phyloP scores from a whole-genome alignment of 1,140 invertebrate genomes.

The Gryllus bimaculatus region DNA sequence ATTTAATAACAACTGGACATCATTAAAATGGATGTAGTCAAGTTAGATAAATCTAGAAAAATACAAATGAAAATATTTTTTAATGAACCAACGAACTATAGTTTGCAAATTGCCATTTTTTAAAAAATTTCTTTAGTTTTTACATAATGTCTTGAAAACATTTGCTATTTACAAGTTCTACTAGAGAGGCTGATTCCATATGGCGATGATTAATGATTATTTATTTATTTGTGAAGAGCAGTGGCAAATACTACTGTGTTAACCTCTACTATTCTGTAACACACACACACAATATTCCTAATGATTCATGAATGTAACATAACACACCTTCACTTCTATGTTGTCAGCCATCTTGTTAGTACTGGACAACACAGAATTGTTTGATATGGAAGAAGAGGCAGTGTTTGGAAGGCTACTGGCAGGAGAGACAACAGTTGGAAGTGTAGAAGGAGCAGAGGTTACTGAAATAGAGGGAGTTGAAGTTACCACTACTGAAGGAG shows the following conservation, averaged over 20 bases:
- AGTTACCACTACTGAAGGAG: slow-evolving; percentile 31
- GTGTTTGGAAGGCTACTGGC: background rate
- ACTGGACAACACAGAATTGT: background rate
- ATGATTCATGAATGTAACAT: too few relatives aligned
- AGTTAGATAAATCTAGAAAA: too few relatives aligned
- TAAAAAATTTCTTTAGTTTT: too few relatives aligned
- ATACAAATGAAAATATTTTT: too few relatives aligned
- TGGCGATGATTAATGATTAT: background rate
- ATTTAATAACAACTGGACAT: too few relatives aligned
- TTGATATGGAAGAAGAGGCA: slow-evolving; percentile 24
- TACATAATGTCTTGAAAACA: background rate
- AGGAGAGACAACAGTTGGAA: background rate
- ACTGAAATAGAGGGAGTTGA: slow-evolving; percentile 42
- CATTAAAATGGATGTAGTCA: too few relatives aligned
- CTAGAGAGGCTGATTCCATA: background rate
- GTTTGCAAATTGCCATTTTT: too few relatives aligned
- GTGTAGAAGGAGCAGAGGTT: slow-evolving; percentile 25
- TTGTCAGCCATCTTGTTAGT: slow-evolving; percentile 14
- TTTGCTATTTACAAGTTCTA: background rate
- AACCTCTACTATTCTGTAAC: background rate
- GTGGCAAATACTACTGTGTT: background rate
- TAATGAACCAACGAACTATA: too few relatives aligned
- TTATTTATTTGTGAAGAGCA: background rate
- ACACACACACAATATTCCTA: background rate
- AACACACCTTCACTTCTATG: background rate